Conservation (phyloP, 2,888 invertebrate genomes). For the Sylvicola fuscatus region DNA sequence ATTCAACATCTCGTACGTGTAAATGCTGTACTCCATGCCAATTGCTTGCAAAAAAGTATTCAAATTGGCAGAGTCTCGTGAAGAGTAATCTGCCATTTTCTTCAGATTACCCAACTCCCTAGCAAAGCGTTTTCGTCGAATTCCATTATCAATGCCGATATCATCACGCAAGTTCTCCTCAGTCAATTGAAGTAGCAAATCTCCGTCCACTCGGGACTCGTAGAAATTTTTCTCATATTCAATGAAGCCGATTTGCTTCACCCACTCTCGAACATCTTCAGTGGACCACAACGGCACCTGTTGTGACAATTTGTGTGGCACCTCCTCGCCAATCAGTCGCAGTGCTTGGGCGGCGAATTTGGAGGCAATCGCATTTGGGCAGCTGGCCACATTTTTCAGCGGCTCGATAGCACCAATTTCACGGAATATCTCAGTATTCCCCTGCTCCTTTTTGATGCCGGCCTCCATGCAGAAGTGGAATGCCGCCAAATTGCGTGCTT, state of each 20-base stretch:
- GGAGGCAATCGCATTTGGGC: conserved; percentile 93
- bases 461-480: conserved; percentile 99
- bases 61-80: conserved; percentile 78
- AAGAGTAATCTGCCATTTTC: conserved; percentile 91
- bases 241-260: conserved; percentile 89
- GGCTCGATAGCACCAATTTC: conserved; percentile 93
- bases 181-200: conserved; percentile 74
- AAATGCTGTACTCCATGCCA: conserved; percentile 80
- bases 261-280: conserved; percentile 95
- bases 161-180: conserved; percentile 86
- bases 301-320: conserved; percentile 93
- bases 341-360: conserved; percentile 90
- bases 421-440: conserved; percentile 73
- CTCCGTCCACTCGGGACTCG: conserved; percentile 90
- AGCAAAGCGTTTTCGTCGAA: conserved; percentile 79
- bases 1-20: conserved; percentile 91
- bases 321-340: conserved; percentile 83
- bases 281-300: conserved; percentile 96
- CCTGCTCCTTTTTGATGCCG: conserved; percentile 86
- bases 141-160: conserved; percentile 83
- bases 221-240: conserved; percentile 68
- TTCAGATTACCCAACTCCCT: conserved; percentile 83
- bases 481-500: conserved; percentile 89
- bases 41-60: conserved; percentile 67
- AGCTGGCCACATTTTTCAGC: conserved; percentile 88